Evolutionary conservation across 2,113 vertebrate genomes (phyloP).

Genomic region (Tenrec ecaudatus): DNA sequence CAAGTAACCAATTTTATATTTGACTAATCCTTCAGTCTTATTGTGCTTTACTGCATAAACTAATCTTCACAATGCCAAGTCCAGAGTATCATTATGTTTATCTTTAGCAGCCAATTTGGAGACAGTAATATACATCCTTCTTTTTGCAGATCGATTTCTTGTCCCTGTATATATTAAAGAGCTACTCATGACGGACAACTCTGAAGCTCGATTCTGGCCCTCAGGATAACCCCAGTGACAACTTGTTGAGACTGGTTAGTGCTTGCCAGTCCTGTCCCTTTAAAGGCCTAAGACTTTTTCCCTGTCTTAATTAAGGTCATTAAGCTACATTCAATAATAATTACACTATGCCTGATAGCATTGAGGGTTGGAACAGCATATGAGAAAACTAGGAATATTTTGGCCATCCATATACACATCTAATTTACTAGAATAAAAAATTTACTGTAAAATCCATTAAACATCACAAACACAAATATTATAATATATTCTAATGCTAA

Average conservation of each 20-base stretch:
- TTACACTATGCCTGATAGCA: neutral
- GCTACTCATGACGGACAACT: neutral
- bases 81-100: neutral
- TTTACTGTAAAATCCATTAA: neutral
- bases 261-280: neutral
- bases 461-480: neutral
- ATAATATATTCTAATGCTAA: too few relatives aligned
- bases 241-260: rapidly evolving
- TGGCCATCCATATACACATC: neutral
- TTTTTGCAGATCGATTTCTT: neutral
- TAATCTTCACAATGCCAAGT: neutral
- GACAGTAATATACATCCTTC: neutral
- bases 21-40: neutral
- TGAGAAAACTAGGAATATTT: neutral
- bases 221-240: neutral
- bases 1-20: neutral
- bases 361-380: neutral
- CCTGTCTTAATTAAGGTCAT: neutral
- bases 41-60: neutral
- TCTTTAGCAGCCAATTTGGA: neutral
- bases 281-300: neutral
- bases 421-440: slow-evolving; percentile 17
- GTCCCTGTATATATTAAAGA: neutral
- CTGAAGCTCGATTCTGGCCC: too few relatives aligned
- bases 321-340: neutral